A percentile compares a stretch with the other conserved stretches of the same genome.
phyloP scores from a whole-genome alignment of 1,140 invertebrate genomes.

The Pseudomyrmex cubaensis region DNA sequence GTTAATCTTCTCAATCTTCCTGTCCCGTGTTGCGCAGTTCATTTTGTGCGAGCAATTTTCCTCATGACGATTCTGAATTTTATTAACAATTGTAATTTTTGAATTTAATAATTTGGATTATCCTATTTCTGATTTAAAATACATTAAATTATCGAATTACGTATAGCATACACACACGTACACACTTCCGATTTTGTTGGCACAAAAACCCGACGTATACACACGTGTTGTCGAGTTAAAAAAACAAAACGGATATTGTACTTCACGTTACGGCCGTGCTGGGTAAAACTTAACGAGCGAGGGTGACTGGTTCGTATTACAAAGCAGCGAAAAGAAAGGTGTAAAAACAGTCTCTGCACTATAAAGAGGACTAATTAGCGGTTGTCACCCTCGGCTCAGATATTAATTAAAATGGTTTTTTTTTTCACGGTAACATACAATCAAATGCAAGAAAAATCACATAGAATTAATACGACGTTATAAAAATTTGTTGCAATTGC shows the following conservation, averaged over 20 bases:
- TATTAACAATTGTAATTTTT: background rate
- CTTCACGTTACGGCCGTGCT: conserved; percentile 18
- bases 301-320: conserved; percentile 65
- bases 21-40: background rate
- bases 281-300: conserved; percentile 65
- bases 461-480: conserved; percentile 17
- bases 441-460: conserved; percentile 30
- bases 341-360: conserved; percentile 51
- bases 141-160: conserved; percentile 9
- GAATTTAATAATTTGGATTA: conserved; percentile 3
- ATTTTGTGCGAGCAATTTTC: background rate
- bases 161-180: background rate
- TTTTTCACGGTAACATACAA: conserved; percentile 31
- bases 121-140: background rate
- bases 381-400: conserved; percentile 31
- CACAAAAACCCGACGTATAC: background rate
- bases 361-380: conserved; percentile 68
- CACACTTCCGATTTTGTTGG: background rate
- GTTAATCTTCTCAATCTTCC: background rate
- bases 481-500: background rate
- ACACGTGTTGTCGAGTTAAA: background rate
- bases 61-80: background rate
- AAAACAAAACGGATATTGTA: conserved; percentile 26
- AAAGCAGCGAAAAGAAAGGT: conserved; percentile 60
- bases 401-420: conserved; percentile 70